These are phyloP conservation scores for Pangasius mekongensis DNA, from an alignment of 2,797 vertebrate genomes.

Conservation along the genomic window DNA sequence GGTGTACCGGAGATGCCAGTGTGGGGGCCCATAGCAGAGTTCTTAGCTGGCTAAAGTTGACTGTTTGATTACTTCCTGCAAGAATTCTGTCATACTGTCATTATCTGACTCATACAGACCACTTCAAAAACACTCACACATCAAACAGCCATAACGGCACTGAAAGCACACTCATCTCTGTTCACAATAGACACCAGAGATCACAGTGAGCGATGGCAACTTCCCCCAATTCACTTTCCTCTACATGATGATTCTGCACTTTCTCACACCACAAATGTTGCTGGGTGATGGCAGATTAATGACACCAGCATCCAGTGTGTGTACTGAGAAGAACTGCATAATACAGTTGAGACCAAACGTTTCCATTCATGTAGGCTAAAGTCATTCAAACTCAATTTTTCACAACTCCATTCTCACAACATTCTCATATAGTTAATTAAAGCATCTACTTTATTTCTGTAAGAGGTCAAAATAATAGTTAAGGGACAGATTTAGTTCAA, in stretches of 20 bases:
- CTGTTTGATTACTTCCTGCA: slow-evolving; percentile 46
- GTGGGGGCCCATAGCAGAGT: background rate
- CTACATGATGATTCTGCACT: slow-evolving; percentile 30
- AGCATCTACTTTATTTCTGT: background rate
- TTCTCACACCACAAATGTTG: slow-evolving; percentile 14
- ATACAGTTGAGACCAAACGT: background rate
- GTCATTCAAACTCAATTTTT: background rate
- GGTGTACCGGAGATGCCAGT: background rate
- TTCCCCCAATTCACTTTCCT: slow-evolving; percentile 19
- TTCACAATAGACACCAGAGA: slow-evolving; percentile 12
- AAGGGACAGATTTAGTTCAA: background rate
- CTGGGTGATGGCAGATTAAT: slow-evolving; percentile 6
- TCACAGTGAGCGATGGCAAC: background rate
- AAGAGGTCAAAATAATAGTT: background rate
- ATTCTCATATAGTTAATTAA: background rate
- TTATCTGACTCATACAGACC: slow-evolving; percentile 45
- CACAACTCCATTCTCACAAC: background rate
- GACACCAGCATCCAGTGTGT: background rate
- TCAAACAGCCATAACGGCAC: slow-evolving; percentile 44
- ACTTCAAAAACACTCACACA: slow-evolving; percentile 47
- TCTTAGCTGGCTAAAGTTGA: slow-evolving; percentile 22
- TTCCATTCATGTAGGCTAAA: background rate
- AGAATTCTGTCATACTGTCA: slow-evolving; percentile 15
- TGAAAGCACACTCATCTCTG: slow-evolving; percentile 20
- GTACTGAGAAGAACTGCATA: background rate